Conservation (phyloP, 1,140 invertebrate genomes). For the Xylocopa sonorina region DNA sequence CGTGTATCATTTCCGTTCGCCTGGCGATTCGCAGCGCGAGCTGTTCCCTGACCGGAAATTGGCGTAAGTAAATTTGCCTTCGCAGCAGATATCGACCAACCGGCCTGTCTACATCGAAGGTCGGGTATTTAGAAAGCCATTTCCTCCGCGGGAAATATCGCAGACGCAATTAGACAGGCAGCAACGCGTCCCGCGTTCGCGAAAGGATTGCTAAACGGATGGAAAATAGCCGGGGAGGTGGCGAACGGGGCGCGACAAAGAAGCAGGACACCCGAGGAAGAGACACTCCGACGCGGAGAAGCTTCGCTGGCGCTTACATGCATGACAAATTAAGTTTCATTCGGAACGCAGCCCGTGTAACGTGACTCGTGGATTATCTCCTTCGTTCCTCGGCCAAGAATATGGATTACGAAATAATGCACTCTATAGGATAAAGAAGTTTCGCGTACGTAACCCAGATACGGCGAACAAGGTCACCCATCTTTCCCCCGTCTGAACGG, state of each 20-base stretch:
- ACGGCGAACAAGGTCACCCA: conserved; percentile 49
- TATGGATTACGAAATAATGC: conserved; percentile 63
- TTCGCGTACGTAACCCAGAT: conserved; percentile 54
- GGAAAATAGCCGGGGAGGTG: fast-evolving
- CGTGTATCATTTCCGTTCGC: conserved; percentile 50
- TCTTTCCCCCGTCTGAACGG: neutral
- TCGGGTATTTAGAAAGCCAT: neutral
- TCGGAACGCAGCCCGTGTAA: conserved; percentile 25
- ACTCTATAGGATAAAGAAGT: conserved; percentile 60
- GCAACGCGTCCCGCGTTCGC: neutral
- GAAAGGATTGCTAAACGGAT: neutral
- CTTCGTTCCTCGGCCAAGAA: neutral
- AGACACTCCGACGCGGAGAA: too few relatives aligned
- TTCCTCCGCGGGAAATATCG: conserved; percentile 5
- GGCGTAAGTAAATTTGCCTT: conserved; percentile 55
- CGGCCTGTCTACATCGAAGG: neutral
- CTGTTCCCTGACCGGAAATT: conserved; percentile 53
- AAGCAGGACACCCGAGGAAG: too few relatives aligned
- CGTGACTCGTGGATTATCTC: conserved; percentile 43
- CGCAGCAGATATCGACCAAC: conserved; percentile 34
- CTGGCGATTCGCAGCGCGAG: conserved; percentile 12
- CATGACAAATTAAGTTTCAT: conserved; percentile 16
- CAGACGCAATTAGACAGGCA: conserved; percentile 5
- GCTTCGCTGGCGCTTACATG: neutral
- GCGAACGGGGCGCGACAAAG: neutral